Evolutionary conservation across 2,888 invertebrate species (phyloP).

Genomic region (Hoplodrina ambigua): DNA sequence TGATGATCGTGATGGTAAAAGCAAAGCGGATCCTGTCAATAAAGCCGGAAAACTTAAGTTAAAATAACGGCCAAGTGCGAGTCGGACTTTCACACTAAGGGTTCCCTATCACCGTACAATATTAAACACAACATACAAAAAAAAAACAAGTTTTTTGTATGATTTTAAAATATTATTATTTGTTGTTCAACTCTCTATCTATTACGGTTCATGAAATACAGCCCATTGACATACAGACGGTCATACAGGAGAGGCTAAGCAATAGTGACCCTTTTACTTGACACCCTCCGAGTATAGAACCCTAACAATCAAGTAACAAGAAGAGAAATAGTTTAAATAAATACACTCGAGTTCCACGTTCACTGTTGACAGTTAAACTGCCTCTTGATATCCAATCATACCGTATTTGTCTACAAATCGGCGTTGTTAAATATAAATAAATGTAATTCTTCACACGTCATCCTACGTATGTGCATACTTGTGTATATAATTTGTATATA

Average conservation of each 20-base stretch:
- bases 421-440: conserved; percentile 43
- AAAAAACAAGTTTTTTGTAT: no score
- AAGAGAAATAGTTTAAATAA: conserved; percentile 12
- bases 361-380: conserved; percentile 26
- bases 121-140: no score
- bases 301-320: not conserved
- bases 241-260: no score
- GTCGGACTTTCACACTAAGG: no score
- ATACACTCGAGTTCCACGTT: not conserved
- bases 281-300: no score
- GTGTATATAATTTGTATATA: conserved; percentile 46
- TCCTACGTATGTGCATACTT: conserved; percentile 13
- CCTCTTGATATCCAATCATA: conserved; percentile 47
- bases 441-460: conserved; percentile 57
- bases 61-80: not conserved
- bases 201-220: no score
- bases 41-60: not conserved
- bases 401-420: conserved; percentile 47
- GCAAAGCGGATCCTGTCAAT: not conserved
- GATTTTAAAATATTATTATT: no score
- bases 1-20: no score
- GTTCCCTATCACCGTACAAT: no score
- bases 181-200: no score
- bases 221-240: no score
- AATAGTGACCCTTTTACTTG: no score